Evolutionary conservation across 2,113 vertebrate species (phyloP), one percentile per base, ranked within the genome.

Genomic region (Gymnogyps californianus): DNA sequence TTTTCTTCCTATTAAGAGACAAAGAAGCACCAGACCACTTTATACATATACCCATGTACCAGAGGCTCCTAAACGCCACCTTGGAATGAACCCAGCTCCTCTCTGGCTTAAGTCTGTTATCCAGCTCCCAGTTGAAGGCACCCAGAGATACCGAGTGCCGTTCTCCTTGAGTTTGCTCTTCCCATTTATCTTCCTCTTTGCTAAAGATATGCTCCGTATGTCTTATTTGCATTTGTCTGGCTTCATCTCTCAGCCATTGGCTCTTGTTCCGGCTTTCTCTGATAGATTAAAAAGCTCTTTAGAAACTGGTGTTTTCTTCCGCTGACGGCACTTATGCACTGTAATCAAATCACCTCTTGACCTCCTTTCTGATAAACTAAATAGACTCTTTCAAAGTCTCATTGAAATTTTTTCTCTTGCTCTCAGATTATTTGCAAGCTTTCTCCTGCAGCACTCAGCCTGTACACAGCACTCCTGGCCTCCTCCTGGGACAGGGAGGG

Each of bases 291-390:
- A 95, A 96, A 96, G 89, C 91, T 87, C 95, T 96, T 95, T 94
- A 88, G 94, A 95, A 97, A 82, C 81, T 58, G 78, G 89, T 93
- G 91, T 96, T 96, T 94, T 97, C 89, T 94, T 96, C 82, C 7
- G 9, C 84, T 83, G 96, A 52, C 16, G 29, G 85, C 87, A 88
- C 89, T 96, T 97, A 88, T 19, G 75, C 83, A 31, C 91, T 91
- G 91, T 97, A 97, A 97, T 97, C 94, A 97, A 97, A 93, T 95
- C 94, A 97, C 96, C 96, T 93, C 96, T 90, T 96, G 91, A 97
- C 94, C 95, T 90, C 87, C 82, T 91, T 97, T 94, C 82, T 90
- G 94, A 96, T 96, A 96, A 96, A 82, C 94, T 90, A 95, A 97
- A 94, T 88, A 95, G 95, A 59, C 89, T 91, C 83, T 96, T 96